A percentile compares a stretch with the other conserved stretches of the same genome.
Conservation (phyloP, 2,888 invertebrate genomes). For the Hirtodrosophila histrioides region DNA sequence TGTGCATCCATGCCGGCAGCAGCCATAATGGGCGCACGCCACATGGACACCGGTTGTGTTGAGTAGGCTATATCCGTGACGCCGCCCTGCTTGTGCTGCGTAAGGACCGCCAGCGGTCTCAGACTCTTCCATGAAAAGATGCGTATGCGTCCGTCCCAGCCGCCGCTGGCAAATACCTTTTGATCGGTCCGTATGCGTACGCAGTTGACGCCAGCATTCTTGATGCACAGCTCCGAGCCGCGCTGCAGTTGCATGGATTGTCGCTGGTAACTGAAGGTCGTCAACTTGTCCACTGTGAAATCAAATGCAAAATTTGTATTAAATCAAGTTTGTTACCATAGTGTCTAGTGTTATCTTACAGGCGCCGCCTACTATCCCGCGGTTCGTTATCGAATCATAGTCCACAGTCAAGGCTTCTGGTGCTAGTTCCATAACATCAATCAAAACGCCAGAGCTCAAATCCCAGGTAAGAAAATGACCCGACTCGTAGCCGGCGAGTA, state of each 20-base stretch:
- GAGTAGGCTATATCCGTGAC: conserved; percentile 91
- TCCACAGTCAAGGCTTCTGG: conserved; percentile 90
- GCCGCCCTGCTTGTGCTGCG: conserved; percentile 89
- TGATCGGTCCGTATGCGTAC: conserved; percentile 88
- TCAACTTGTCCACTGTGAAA: conserved; percentile 74
- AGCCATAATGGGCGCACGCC: conserved; percentile 92
- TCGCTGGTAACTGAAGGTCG: conserved; percentile 80
- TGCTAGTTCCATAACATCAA: conserved; percentile 83
- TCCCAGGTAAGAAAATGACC: conserved; percentile 91
- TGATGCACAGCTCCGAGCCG: conserved; percentile 88
- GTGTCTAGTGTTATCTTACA: conserved; percentile 49
- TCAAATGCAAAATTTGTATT: not conserved
- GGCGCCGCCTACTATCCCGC: conserved; percentile 88
- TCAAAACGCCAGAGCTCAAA: conserved; percentile 85
- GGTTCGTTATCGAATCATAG: conserved; percentile 87
- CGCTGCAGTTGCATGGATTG: conserved; percentile 85
- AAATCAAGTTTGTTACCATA: not conserved
- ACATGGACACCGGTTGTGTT: conserved; percentile 87
- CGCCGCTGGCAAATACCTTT: conserved; percentile 90
- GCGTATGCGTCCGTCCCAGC: conserved; percentile 91
- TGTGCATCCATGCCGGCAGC: conserved; percentile 90
- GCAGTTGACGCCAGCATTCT: conserved; percentile 90
- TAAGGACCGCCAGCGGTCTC: conserved; percentile 89
- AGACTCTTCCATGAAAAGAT: conserved; percentile 92
- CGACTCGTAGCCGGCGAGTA: conserved; percentile 90